Conservation (phyloP, 2,888 invertebrate genomes). For the Xanthia togata region DNA sequence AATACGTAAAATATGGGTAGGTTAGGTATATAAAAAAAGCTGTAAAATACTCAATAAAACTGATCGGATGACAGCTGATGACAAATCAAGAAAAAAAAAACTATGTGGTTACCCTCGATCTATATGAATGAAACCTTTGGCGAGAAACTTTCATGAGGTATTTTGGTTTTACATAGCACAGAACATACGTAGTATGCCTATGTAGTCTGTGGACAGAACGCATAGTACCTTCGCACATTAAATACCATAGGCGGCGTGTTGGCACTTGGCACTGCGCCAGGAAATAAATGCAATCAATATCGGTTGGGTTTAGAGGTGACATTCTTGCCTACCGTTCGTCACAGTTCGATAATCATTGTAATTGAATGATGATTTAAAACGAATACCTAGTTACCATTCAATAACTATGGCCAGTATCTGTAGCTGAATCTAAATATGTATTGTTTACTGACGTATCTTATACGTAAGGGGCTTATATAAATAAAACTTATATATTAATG, state of each 20-base stretch:
- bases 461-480: neutral
- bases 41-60: conserved; percentile 9
- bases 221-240: neutral
- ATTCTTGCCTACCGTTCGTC: conserved; percentile 1
- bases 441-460: neutral
- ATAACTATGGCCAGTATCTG: conserved; percentile 2
- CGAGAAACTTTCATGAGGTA: neutral
- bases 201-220: no score
- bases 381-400: neutral
- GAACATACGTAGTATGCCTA: no score
- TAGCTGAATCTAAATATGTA: neutral
- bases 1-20: conserved; percentile 1
- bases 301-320: conserved; percentile 11
- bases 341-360: no score
- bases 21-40: conserved; percentile 1
- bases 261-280: conserved; percentile 30
- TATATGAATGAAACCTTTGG: conserved; percentile 28
- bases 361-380: neutral
- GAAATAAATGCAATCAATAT: conserved; percentile 26
- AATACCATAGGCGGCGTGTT: conserved; percentile 5
- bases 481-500: conserved; percentile 20
- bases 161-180: neutral
- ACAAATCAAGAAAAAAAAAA: conserved; percentile 51
- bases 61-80: neutral
- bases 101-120: conserved; percentile 10